Percentiles rank a stretch among this genome's conserved stretches.
Evolutionary conservation across 2,888 invertebrate species (phyloP).

Genomic region (Rhaphigaster nebulosa): DNA sequence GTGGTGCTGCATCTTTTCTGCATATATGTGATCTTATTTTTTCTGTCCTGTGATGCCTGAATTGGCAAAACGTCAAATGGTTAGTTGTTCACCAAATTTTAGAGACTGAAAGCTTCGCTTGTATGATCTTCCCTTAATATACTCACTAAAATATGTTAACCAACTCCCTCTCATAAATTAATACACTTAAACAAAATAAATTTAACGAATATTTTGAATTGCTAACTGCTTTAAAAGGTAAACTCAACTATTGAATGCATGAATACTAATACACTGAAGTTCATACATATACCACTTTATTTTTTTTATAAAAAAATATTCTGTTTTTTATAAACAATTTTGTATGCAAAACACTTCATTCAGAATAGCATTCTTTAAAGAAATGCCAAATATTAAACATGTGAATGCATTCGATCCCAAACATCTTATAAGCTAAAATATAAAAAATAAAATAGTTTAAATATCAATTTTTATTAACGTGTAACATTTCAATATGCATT

Average conservation of each 20-base stretch:
- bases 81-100: too few species aligned
- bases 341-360: background rate
- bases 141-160: background rate
- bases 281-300: background rate
- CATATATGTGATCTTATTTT: too few species aligned
- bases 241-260: background rate
- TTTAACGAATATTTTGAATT: background rate
- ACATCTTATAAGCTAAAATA: conserved; percentile 40
- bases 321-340: background rate
- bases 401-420: background rate
- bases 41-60: too few species aligned
- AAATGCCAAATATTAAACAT: background rate
- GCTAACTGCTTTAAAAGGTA: background rate
- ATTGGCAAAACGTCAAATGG: too few species aligned
- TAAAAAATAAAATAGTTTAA: conserved; percentile 19
- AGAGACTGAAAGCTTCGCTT: too few species aligned
- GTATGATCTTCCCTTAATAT: too few species aligned
- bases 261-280: background rate
- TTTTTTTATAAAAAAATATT: background rate
- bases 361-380: background rate
- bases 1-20: too few species aligned
- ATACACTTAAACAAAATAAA: background rate
- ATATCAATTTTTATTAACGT: conserved; percentile 44
- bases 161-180: background rate
- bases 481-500: conserved; percentile 12